Conservation (phyloP, 23 tunicate genomes). For the Clavelina lepadiformis region DNA sequence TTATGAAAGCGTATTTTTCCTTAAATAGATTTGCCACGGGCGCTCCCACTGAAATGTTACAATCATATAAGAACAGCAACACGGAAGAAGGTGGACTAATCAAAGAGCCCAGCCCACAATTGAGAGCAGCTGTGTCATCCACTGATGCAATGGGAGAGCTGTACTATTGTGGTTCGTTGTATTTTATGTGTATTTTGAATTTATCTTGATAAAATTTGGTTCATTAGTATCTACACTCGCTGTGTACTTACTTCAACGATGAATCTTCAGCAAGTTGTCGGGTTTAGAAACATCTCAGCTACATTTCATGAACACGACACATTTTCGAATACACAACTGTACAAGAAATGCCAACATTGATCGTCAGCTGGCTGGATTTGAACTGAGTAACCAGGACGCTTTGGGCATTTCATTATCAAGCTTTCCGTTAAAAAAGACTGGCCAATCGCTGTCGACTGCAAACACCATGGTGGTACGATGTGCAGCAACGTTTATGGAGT, state of each 20-base stretch:
- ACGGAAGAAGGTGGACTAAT: conserved; percentile 18
- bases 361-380: conserved; percentile 39
- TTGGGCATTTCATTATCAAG: conserved; percentile 45
- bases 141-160: conserved; percentile 39
- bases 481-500: not conserved
- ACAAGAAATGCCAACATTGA: conserved; percentile 15
- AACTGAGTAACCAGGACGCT: conserved; percentile 40
- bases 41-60: conserved; percentile 32
- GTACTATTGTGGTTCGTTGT: conserved; percentile 37
- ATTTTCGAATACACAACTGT: conserved; percentile 18
- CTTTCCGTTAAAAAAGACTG: not conserved
- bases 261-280: not conserved
- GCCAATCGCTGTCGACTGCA: not conserved
- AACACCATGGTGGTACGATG: conserved; percentile 11
- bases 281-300: not conserved
- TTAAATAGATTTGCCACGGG: conserved; percentile 21
- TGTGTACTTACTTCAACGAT: too few relatives aligned
- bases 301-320: conserved; percentile 2
- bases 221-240: too few relatives aligned
- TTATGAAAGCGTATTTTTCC: too few relatives aligned
- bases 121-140: conserved; percentile 18
- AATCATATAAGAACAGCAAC: conserved; percentile 2
- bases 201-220: too few relatives aligned
- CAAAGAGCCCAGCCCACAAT: conserved; percentile 31
- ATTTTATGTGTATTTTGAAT: too few relatives aligned